Percentiles rank a stretch among this genome's conserved stretches.
Evolutionary conservation across 2,113 vertebrate genomes (phyloP).

Genomic region (Panthera leo): DNA sequence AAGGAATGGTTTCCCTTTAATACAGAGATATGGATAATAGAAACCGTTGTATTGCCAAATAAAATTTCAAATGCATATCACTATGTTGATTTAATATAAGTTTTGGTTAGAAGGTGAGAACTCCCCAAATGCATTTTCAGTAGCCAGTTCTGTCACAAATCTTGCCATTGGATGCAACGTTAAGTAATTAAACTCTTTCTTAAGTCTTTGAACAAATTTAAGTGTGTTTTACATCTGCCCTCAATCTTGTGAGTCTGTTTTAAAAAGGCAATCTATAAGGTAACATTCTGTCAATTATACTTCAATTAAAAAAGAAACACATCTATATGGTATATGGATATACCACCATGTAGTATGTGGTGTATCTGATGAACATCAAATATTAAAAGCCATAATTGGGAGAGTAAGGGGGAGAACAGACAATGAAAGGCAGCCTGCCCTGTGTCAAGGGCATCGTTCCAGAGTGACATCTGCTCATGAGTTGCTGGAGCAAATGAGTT

Average conservation of each 20-base stretch:
- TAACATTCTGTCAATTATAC: not conserved
- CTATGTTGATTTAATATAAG: not conserved
- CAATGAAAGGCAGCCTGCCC: not conserved
- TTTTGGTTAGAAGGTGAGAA: not conserved
- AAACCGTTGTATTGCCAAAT: not conserved
- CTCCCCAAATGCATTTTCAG: not conserved
- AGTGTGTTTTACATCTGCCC: not conserved
- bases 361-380: not conserved
- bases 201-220: conserved; percentile 50
- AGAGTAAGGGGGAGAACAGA: not conserved
- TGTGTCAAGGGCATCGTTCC: conserved; percentile 39
- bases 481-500: not conserved
- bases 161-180: not conserved
- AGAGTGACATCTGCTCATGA: conserved; percentile 36
- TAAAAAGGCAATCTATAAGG: not conserved
- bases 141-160: not conserved
- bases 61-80: not conserved
- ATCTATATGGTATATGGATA: not conserved
- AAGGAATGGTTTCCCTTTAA: not conserved
- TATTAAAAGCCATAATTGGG: not conserved
- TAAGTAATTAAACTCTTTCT: conserved; percentile 16
- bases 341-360: not conserved
- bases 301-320: not conserved
- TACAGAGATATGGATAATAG: not conserved
- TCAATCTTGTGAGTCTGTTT: not conserved